A percentile compares a stretch with the other conserved stretches of the same genome.
phyloP scores from a whole-genome alignment of 2,888 invertebrate species.

The Slavum lentiscoides region DNA sequence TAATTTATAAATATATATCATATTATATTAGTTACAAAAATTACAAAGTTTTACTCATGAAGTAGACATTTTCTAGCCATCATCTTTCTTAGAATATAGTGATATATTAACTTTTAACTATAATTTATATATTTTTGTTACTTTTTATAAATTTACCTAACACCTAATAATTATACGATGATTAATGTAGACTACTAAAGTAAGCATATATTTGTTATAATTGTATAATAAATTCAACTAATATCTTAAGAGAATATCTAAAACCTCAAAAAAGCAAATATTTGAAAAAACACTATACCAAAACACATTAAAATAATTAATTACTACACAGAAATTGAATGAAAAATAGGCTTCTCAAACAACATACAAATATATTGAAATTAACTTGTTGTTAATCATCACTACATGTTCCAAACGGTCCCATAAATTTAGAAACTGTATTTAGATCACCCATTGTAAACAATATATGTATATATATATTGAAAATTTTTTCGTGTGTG shows the following conservation, averaged over 20 bases:
- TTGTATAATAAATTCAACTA: constrained; percentile 8
- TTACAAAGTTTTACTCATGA: constrained; percentile 7
- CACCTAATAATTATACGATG: constrained; percentile 13
- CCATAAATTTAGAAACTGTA: neutral
- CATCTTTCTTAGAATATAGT: neutral
- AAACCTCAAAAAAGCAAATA: constrained; percentile 28
- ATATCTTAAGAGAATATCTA: constrained; percentile 18
- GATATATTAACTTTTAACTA: neutral
- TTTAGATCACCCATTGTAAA: neutral
- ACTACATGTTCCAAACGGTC: neutral
- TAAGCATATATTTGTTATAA: neutral
- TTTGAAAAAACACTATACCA: constrained; percentile 8
- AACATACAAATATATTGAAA: constrained; percentile 11
- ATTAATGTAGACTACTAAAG: neutral
- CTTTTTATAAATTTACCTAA: constrained; percentile 20
- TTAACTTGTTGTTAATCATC: neutral
- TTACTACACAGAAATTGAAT: neutral
- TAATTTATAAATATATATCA: neutral
- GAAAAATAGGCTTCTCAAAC: constrained; percentile 6
- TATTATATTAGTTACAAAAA: constrained; percentile 23
- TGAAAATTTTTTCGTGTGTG: too few relatives aligned
- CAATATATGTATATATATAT: neutral
- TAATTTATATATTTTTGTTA: neutral
- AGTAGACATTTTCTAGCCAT: constrained; percentile 23
- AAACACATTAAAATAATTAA: constrained; percentile 3